Evolutionary conservation across 2,888 invertebrate genomes (phyloP), one percentile per base, ranked within the genome.

Genomic region (Portevinia maculata): DNA sequence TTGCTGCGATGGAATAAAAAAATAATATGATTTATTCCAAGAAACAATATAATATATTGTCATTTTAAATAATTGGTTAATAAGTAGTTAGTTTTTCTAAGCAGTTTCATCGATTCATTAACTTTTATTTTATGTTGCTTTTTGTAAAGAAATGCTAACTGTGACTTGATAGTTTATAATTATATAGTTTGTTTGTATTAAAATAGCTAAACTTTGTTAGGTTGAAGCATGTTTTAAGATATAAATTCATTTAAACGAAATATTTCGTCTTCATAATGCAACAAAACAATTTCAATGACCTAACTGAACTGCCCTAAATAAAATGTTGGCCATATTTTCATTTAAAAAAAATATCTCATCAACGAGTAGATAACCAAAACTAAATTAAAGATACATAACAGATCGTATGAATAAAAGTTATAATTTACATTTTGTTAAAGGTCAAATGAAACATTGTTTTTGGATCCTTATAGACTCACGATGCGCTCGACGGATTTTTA

Each of bases 1-100:
- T 88, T 86, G 87, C 88, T 88, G 88, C 87, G 87, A 87, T 88
- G 86, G 87, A 87, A 88, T 86, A 87, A 88, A 86, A 87, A 86
- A 86, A 87, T 84, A 79, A 78, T 67, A 62, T 73, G 81, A 67
- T 83, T 83, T 83, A 83, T 83, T 83, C 83, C 83, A 73, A 78
- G 62, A 73, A 75, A 73, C 52, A 59, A 59, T 70, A 37, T 75
- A 64, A 44, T 74, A 55, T 44, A 46, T 52, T 53, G 32, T 59
- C 44, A 59, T 70, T 21, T 37, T 55, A 70, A 34, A 37, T 64
- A 37, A 24, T 57, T 44, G 30, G 53, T 64, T 78, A 71, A 65
- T 55, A 60, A 19, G 34, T 32, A 50, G 78, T 78, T 78, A 78
- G 76, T 70, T 67, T 41, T 55, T 69, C 37, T 37, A 69, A 55